Evolutionary conservation across 2,888 invertebrate genomes (phyloP).

Genomic region (Andrena fulva): DNA sequence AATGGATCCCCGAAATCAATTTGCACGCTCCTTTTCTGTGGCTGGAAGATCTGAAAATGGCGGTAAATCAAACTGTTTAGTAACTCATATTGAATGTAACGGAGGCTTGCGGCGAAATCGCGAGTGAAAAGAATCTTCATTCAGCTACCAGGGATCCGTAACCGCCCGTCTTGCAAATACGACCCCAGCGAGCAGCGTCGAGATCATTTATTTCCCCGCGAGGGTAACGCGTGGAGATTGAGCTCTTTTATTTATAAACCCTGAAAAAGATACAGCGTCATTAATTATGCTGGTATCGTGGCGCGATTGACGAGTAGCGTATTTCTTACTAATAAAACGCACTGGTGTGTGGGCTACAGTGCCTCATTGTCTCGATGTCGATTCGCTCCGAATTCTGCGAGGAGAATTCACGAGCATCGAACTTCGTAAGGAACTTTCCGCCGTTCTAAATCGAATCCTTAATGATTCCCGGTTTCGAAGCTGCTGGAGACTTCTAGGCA

Average conservation of each 20-base stretch:
- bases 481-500: too few relatives aligned
- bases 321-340: constrained; percentile 17
- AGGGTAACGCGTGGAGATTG: constrained; percentile 29
- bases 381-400: not conserved
- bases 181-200: constrained; percentile 18
- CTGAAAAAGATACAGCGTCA: constrained; percentile 28
- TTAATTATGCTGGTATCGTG: constrained; percentile 50
- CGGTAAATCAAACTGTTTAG: not conserved
- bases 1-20: not conserved
- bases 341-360: not conserved
- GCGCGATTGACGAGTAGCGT: constrained; percentile 44
- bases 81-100: not conserved
- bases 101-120: constrained; percentile 2
- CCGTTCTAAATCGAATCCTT: not conserved
- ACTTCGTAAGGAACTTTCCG: not conserved
- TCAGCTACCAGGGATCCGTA: constrained; percentile 28
- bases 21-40: not conserved
- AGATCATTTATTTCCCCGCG: constrained; percentile 37
- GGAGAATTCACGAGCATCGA: too few relatives aligned
- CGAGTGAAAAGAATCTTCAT: constrained; percentile 20
- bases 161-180: constrained; percentile 14
- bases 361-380: not conserved
- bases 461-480: too few relatives aligned
- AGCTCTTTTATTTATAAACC: constrained; percentile 46
- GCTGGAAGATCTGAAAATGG: too few relatives aligned